Base-by-base conservation (phyloP, 2,888 invertebrate species). In the Pandemis cinnamomeana region DNA sequence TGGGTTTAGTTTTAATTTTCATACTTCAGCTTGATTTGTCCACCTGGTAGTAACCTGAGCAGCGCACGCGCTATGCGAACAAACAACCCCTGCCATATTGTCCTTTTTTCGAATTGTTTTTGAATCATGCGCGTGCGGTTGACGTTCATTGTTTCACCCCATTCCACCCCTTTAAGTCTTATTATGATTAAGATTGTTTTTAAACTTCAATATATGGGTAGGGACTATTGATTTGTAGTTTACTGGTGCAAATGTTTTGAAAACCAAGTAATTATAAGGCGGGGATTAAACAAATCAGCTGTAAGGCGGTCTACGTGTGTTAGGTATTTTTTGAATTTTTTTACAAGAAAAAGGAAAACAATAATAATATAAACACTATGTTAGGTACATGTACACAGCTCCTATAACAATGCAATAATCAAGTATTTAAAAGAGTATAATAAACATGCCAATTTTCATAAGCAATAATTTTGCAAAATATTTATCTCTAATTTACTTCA, bases 71-170 rank as follows among this genome's bases (percentile, higher is more conserved):
- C 64, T 58, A 11, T 11, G 2, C 55, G 46, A 36, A 61, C 66
- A 44, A 66, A 62, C 77, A 76, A 75, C 77, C 77, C 79, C 76
- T 15, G 27, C 27, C 72, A 68, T 71, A 80, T 80, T 80, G 80
- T 80, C 74, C 80, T 78, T 80, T 78, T 77, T 66, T 72, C 75
- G 75, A 76, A 77, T 77, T 77, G 79, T 80, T 78, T 77, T 77
- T 71, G 71, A 68, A 76, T 53, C 42, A 63, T n/a, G 71, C 61
- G 77, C 79, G 78, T 78, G 79, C 76, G 71, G 78, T 71, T 76
- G 80, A 77, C 76, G 76, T 74, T 46, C 68, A 41, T 72, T 72
- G 68, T 72, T 72, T 67, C 62, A 63, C 68, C 68, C 68, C 68
- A 58, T 72, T 44, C 27, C 46, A 44, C 20, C 8, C 44, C 27